These are phyloP conservation scores for Volucella inanis DNA, from an alignment of 2,888 invertebrate species.

Conservation along the genomic window DNA sequence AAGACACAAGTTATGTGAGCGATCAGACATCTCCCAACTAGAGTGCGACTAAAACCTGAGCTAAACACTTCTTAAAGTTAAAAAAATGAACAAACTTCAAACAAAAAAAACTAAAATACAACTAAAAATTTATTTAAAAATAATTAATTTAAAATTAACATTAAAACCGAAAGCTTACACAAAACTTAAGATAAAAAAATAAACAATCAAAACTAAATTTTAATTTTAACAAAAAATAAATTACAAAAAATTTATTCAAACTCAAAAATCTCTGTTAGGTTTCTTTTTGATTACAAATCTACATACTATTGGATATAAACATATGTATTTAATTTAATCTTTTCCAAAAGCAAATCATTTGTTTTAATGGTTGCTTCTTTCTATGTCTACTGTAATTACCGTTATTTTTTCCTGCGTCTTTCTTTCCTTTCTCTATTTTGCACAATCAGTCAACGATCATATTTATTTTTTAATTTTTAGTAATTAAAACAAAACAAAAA, in stretches of 20 bases:
- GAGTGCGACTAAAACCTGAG: background rate
- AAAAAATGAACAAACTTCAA: background rate
- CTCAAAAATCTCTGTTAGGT: conserved; percentile 58
- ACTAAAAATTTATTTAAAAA: conserved; percentile 52
- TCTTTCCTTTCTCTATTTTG: conserved; percentile 37
- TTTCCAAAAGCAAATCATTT: conserved; percentile 30
- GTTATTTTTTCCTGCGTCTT: conserved; percentile 8
- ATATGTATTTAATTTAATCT: conserved; percentile 13
- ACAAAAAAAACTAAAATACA: conserved; percentile 1
- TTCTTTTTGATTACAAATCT: conserved; percentile 23
- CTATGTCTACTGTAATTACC: conserved; percentile 22
- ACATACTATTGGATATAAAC: conserved; percentile 26
- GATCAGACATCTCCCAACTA: background rate
- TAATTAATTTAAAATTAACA: conserved; percentile 19
- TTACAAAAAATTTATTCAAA: conserved; percentile 35
- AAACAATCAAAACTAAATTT: conserved; percentile 59
- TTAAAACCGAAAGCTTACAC: conserved; percentile 22
- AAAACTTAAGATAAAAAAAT: conserved; percentile 14
- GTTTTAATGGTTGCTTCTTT: conserved; percentile 39
- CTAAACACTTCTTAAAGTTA: background rate
- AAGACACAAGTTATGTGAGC: no score
- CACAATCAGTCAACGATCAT: conserved; percentile 65
- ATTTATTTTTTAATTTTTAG: background rate
- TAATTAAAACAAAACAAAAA: conserved; percentile 15
- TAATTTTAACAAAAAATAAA: no score